phyloP scores from a whole-genome alignment of 2,888 invertebrate genomes.

The Luperina nickerlii region DNA sequence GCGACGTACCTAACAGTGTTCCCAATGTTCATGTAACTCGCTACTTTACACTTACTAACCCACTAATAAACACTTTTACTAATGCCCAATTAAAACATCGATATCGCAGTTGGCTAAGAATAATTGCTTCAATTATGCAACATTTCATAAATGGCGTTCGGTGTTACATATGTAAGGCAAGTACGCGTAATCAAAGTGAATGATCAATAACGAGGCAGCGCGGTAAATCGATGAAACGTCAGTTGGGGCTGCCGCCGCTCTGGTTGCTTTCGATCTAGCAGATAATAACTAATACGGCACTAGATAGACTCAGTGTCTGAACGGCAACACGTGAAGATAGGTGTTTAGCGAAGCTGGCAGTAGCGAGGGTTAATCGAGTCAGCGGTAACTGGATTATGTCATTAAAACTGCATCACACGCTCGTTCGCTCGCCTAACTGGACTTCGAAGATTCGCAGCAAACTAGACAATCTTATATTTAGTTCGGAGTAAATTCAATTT shows the following conservation, averaged over 20 bases:
- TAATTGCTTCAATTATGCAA: constrained; percentile 74
- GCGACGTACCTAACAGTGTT: constrained; percentile 17
- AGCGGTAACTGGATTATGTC: constrained; percentile 87
- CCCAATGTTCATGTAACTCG: constrained; percentile 16
- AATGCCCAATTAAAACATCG: constrained; percentile 66
- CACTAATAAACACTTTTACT: constrained; percentile 55
- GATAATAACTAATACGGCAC: constrained; percentile 81
- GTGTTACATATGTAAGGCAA: constrained; percentile 68
- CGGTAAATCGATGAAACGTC: constrained; percentile 79
- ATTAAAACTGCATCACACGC: constrained; percentile 88
- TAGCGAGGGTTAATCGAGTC: constrained; percentile 85
- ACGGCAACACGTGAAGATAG: constrained; percentile 79
- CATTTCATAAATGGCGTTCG: constrained; percentile 72
- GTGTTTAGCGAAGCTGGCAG: constrained; percentile 79
- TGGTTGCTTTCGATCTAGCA: constrained; percentile 73
- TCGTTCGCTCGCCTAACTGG: constrained; percentile 82
- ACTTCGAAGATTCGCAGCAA: constrained; percentile 74
- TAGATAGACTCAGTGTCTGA: constrained; percentile 72
- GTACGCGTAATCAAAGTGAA: constrained; percentile 76
- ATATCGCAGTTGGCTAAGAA: constrained; percentile 65
- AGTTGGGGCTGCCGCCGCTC: constrained; percentile 58
- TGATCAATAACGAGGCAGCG: constrained; percentile 76
- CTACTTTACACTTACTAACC: constrained; percentile 31
- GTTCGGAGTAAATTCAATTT: constrained; percentile 47
- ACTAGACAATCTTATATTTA: constrained; percentile 48